Conservation (phyloP, 2,797 vertebrate genomes). For the Spondyliosoma cantharus region DNA sequence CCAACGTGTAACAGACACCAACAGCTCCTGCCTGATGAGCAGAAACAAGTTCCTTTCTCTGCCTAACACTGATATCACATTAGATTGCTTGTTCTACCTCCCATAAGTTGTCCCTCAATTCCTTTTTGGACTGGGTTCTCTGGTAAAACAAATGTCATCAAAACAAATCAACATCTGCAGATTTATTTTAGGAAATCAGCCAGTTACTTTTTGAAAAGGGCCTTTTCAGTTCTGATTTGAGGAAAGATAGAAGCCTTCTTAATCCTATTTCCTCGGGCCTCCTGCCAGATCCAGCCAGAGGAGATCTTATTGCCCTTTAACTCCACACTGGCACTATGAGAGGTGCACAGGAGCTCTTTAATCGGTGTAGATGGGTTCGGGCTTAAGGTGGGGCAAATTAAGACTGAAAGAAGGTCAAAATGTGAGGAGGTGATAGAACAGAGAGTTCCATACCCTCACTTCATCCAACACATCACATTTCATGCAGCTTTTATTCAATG, state of each 20-base stretch:
- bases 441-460: background rate
- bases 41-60: background rate
- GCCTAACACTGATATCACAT: background rate
- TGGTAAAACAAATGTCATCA: background rate
- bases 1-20: no score
- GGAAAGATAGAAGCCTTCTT: background rate
- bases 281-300: background rate
- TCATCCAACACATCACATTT: background rate
- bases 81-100: background rate
- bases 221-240: conserved; percentile 11
- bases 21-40: no score
- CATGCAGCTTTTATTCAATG: background rate
- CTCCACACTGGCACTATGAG: background rate
- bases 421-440: background rate
- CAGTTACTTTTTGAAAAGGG: background rate
- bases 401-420: conserved; percentile 21
- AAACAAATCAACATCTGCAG: background rate
- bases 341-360: conserved; percentile 4
- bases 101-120: background rate
- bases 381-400: conserved; percentile 35
- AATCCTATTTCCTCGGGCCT: conserved; percentile 43
- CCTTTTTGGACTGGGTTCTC: background rate
- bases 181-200: background rate
- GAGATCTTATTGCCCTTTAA: conserved; percentile 21
- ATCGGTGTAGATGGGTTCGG: conserved; percentile 1